Conservation (phyloP, 2,113 vertebrate genomes). For the Fregetta grallaria region DNA sequence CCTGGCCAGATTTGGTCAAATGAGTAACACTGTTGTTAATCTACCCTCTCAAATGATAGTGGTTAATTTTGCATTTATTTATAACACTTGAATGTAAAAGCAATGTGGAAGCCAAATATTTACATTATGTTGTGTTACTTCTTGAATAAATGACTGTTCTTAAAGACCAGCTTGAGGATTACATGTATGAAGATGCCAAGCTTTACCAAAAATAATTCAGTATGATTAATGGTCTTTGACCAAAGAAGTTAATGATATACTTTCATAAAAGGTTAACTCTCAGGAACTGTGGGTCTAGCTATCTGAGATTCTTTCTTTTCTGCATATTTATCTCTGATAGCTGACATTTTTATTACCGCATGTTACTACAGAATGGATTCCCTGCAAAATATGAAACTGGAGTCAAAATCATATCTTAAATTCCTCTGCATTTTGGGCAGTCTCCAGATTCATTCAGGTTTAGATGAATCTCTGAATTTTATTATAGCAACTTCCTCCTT, state of each 20-base stretch:
- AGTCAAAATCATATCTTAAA: not conserved
- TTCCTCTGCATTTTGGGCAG: not conserved
- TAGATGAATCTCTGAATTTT: not conserved
- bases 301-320: not conserved
- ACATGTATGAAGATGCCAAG: not conserved
- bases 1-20: not conserved
- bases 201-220: constrained; percentile 16
- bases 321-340: not conserved
- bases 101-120: not conserved
- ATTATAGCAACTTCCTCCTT: not conserved
- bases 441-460: not conserved
- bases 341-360: not conserved
- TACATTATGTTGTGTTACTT: not conserved
- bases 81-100: not conserved
- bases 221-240: constrained; percentile 38
- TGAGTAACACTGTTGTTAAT: not conserved
- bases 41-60: not conserved
- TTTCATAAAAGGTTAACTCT: constrained; percentile 27
- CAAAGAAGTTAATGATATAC: constrained; percentile 24
- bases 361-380: rapidly evolving
- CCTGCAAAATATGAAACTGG: not conserved
- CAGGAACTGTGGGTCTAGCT: not conserved
- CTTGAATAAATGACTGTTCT: not conserved
- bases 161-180: constrained; percentile 22
- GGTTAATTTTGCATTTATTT: not conserved